Conservation (phyloP, 2,797 vertebrate genomes). For the Yasuhikotakia modesta region DNA sequence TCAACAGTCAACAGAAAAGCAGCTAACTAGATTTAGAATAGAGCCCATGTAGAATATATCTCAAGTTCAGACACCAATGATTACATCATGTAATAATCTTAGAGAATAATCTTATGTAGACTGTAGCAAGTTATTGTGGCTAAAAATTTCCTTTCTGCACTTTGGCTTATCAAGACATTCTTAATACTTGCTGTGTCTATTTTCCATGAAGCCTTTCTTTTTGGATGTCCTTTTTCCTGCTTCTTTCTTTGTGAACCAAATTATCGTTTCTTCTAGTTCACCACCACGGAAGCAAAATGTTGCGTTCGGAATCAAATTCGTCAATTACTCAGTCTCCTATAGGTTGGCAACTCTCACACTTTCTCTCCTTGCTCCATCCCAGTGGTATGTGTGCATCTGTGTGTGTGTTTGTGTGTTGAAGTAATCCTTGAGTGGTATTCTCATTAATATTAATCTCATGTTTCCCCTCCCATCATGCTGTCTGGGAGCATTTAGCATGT, state of each 20-base stretch:
- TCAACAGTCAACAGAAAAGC: too few species aligned
- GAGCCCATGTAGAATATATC: neutral
- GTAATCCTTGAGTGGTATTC: conserved; percentile 67
- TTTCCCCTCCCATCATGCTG: conserved; percentile 47
- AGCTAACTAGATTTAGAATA: too few species aligned
- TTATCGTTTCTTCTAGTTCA: conserved; percentile 98
- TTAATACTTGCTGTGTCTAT: conserved; percentile 58
- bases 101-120: neutral
- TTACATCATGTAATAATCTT: neutral
- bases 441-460: conserved; percentile 60
- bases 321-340: conserved; percentile 99
- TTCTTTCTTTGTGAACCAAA: conserved; percentile 81
- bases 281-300: conserved; percentile 99
- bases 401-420: conserved; percentile 66
- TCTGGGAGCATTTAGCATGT: conserved; percentile 71
- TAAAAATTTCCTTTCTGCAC: conserved; percentile 39
- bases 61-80: neutral
- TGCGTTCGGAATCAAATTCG: conserved; percentile 99
- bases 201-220: conserved; percentile 55
- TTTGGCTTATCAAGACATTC: conserved; percentile 51
- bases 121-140: conserved; percentile 14
- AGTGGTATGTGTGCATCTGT: conserved; percentile 84
- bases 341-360: conserved; percentile 99
- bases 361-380: conserved; percentile 85
- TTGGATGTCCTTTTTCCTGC: conserved; percentile 54